These are phyloP conservation scores for Micropterix aruncella DNA, from an alignment of 2,888 invertebrate species.

Conservation along the genomic window DNA sequence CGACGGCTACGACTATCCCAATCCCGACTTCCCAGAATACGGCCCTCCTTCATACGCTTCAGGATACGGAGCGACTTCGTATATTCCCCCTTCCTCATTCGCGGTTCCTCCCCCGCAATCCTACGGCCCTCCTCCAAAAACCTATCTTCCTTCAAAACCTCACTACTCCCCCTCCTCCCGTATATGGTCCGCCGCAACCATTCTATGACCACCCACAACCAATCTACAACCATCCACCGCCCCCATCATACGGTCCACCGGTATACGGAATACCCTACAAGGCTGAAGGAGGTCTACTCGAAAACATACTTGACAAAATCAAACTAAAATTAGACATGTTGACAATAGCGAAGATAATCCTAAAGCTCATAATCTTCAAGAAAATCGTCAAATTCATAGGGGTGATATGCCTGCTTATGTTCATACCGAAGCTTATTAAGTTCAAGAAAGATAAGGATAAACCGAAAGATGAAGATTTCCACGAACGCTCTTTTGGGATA, in stretches of 20 bases:
- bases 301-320: slow-evolving; percentile 53
- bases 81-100: slow-evolving; percentile 21
- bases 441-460: slow-evolving; percentile 28
- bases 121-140: slow-evolving; percentile 20
- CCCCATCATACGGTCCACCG: slow-evolving; percentile 28
- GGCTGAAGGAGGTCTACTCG: slow-evolving; percentile 37
- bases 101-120: slow-evolving; percentile 22
- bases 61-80: slow-evolving; percentile 15
- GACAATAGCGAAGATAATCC: slow-evolving; percentile 57
- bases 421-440: slow-evolving; percentile 54
- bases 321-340: slow-evolving; percentile 56
- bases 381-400: slow-evolving; percentile 70
- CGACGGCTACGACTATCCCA: slow-evolving; percentile 27
- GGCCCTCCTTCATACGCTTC: slow-evolving; percentile 16
- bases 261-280: slow-evolving; percentile 41
- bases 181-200: slow-evolving; percentile 31
- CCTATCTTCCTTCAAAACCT: slow-evolving; percentile 25
- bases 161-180: slow-evolving; percentile 24
- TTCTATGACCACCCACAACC: too few species aligned
- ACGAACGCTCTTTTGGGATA: too few species aligned
- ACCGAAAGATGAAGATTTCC: slow-evolving; percentile 19
- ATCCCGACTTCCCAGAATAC: slow-evolving; percentile 6
- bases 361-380: slow-evolving; percentile 68
- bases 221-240: slow-evolving; percentile 21
- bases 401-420: slow-evolving; percentile 57